Conservation (phyloP, 2,797 vertebrate genomes). For the Manis crassicaudata region DNA sequence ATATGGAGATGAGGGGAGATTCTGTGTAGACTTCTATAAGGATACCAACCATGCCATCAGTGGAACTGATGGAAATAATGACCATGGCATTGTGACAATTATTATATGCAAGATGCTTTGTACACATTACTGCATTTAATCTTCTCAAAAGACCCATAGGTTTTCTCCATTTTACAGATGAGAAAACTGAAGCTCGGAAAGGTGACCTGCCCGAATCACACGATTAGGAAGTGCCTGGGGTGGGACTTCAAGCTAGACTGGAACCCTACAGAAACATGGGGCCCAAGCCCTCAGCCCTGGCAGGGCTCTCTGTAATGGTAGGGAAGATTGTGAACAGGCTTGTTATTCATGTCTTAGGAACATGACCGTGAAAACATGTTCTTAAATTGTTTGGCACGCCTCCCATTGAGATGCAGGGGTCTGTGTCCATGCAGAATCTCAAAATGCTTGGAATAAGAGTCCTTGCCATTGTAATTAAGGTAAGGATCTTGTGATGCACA, state of each 20-base stretch:
- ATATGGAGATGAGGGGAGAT: accelerated
- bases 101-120: not conserved
- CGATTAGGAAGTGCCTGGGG: not conserved
- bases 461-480: not conserved
- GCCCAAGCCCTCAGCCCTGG: not conserved
- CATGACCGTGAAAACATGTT: not conserved
- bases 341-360: too few relatives aligned
- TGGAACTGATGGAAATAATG: not conserved
- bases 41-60: not conserved
- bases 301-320: not conserved
- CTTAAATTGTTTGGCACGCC: not conserved
- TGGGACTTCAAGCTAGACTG: not conserved
- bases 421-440: accelerated
- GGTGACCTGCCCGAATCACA: not conserved
- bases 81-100: accelerated
- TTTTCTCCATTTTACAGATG: not conserved
- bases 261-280: accelerated
- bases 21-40: not conserved
- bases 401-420: too few relatives aligned
- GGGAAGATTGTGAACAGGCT: not conserved
- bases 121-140: not conserved
- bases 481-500: not conserved
- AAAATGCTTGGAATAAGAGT: not conserved
- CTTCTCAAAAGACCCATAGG: not conserved
- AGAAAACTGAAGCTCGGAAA: not conserved